phyloP scores from a whole-genome alignment of 2,888 invertebrate species.

The Lasioglossum marginatum region DNA sequence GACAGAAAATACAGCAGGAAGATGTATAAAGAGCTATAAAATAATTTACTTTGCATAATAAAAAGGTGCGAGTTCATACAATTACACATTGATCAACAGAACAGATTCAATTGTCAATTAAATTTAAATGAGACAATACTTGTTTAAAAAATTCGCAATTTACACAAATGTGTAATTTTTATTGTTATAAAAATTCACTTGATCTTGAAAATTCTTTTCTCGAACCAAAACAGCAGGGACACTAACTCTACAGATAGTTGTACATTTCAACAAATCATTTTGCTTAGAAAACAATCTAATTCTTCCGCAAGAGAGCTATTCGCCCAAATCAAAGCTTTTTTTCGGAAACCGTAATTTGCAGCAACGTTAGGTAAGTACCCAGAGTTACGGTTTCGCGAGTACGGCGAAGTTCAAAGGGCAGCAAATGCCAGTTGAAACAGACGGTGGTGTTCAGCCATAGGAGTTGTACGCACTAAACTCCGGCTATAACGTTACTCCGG shows the following conservation, averaged over 20 bases:
- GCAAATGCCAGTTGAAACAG: slow-evolving; percentile 30
- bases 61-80: too few species aligned
- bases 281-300: neutral
- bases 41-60: too few species aligned
- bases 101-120: neutral
- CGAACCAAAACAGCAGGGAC: neutral
- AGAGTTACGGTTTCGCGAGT: neutral
- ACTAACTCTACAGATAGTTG: neutral
- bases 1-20: neutral
- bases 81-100: neutral
- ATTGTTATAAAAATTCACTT: neutral
- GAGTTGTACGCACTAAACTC: slow-evolving; percentile 38
- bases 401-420: neutral
- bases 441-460: slow-evolving; percentile 20
- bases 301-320: neutral
- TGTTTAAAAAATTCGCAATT: neutral
- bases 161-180: neutral
- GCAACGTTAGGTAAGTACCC: slow-evolving; percentile 9
- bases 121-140: neutral
- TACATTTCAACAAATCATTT: neutral
- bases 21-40: neutral
- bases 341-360: neutral
- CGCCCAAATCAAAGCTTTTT: neutral
- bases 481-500: slow-evolving; percentile 39
- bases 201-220: neutral